These are phyloP conservation scores for Cladopsammia gracilis DNA, from an alignment of 64 coral and sea anemone species.

Conservation along the genomic window DNA sequence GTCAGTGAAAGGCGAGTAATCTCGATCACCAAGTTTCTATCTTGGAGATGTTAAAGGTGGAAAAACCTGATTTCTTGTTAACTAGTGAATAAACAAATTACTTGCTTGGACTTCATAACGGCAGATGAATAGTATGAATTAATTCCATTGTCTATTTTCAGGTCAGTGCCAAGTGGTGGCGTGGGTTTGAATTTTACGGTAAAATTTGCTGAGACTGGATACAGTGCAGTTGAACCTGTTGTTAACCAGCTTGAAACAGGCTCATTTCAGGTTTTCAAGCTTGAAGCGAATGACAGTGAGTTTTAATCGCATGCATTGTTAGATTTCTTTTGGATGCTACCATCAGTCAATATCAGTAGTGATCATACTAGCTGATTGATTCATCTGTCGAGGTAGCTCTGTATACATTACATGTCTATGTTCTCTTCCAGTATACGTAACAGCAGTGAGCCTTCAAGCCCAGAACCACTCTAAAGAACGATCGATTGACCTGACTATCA, in stretches of 20 bases:
- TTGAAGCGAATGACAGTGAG: constrained; percentile 46
- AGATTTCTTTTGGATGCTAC: too few species aligned
- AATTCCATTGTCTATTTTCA: too few species aligned
- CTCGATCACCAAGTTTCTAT: not conserved
- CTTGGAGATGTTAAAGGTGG: too few species aligned
- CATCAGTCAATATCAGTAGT: too few species aligned
- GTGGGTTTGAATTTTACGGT: not conserved
- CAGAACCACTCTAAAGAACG: not conserved
- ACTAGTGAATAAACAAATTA: too few species aligned
- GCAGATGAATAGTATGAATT: too few species aligned
- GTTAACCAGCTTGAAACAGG: not conserved
- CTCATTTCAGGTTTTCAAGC: not conserved
- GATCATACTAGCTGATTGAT: too few species aligned
- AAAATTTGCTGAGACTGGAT: not conserved
- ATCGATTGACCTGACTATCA: not conserved
- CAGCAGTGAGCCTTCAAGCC: constrained; percentile 34
- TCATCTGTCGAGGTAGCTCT: not conserved
- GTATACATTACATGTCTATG: not conserved
- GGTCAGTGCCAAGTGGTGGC: not conserved
- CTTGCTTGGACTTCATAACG: too few species aligned
- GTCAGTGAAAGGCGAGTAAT: not conserved
- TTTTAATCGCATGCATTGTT: not conserved
- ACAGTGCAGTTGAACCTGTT: constrained; percentile 19
- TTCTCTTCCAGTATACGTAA: constrained; percentile 12
- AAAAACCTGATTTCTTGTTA: too few species aligned